These are phyloP conservation scores for Parasteatoda tepidariorum DNA, from an alignment of 1,140 invertebrate genomes.

Conservation along the genomic window DNA sequence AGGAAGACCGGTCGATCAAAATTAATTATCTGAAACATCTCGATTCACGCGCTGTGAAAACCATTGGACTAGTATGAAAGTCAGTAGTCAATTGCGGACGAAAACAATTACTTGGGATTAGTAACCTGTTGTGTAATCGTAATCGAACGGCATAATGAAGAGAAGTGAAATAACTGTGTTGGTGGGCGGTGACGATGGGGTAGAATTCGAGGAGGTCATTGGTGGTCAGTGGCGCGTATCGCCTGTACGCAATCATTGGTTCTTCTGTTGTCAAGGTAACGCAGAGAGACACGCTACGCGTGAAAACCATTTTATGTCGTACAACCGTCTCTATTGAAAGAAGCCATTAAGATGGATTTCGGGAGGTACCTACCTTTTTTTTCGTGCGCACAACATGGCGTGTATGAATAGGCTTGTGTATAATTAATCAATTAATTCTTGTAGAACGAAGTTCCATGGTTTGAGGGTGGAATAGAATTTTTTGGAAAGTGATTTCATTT, in stretches of 20 bases:
- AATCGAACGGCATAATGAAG: conserved; percentile 47
- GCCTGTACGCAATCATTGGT: conserved; percentile 43
- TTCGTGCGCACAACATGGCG: too few species aligned
- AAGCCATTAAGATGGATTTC: conserved; percentile 7
- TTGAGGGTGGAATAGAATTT: too few species aligned
- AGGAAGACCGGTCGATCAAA: too few species aligned
- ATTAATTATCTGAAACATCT: too few species aligned
- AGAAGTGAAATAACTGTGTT: background rate
- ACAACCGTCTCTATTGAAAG: too few species aligned
- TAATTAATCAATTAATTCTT: conserved; percentile 46
- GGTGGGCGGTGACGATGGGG: conserved; percentile 1
- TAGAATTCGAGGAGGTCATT: background rate
- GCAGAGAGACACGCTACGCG: background rate
- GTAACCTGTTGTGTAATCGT: too few species aligned
- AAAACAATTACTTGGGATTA: too few species aligned
- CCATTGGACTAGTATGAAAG: too few species aligned
- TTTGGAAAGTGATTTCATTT: too few species aligned
- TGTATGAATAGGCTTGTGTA: background rate
- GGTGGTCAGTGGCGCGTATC: conserved; percentile 37
- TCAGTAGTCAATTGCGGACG: too few species aligned
- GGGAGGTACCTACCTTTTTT: too few species aligned
- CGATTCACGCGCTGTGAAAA: too few species aligned
- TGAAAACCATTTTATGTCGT: conserved; percentile 1
- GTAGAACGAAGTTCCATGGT: conserved; percentile 26
- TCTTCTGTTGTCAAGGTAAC: conserved; percentile 42